Evolutionary conservation across 2,797 vertebrate genomes (phyloP).

Genomic region (Macrochelys suwanniensis): DNA sequence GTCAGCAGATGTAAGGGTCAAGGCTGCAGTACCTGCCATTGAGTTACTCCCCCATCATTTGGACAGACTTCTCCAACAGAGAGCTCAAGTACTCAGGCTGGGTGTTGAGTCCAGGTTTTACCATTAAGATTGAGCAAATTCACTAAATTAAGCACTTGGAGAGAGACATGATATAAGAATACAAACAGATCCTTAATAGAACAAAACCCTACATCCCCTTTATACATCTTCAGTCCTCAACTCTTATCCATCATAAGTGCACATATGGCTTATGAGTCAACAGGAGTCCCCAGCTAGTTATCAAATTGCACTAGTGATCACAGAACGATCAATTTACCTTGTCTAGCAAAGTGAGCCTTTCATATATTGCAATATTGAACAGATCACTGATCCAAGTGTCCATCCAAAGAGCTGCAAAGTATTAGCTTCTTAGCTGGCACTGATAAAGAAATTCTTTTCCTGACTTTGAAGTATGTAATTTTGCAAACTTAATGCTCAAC

Average conservation of each 20-base stretch:
- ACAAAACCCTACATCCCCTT: background rate
- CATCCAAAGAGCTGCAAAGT: background rate
- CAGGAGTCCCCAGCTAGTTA: background rate
- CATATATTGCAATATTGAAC: background rate
- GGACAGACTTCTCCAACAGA: background rate
- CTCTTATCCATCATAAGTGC: background rate
- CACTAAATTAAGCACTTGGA: background rate
- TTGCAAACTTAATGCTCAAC: background rate
- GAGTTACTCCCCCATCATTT: background rate
- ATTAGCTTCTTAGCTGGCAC: background rate
- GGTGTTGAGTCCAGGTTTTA: background rate
- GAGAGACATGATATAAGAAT: background rate
- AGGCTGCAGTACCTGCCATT: background rate
- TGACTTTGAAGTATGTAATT: background rate
- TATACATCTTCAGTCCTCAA: background rate
- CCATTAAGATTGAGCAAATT: background rate
- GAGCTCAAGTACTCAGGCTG: background rate
- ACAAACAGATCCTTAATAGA: background rate
- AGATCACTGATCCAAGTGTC: background rate
- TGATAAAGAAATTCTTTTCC: background rate
- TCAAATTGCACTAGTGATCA: background rate
- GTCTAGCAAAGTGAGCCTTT: background rate
- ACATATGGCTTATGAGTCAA: background rate
- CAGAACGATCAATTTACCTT: background rate
- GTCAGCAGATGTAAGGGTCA: background rate